Conservation (phyloP, 2,888 invertebrate genomes). For the Tenthredo livida region DNA sequence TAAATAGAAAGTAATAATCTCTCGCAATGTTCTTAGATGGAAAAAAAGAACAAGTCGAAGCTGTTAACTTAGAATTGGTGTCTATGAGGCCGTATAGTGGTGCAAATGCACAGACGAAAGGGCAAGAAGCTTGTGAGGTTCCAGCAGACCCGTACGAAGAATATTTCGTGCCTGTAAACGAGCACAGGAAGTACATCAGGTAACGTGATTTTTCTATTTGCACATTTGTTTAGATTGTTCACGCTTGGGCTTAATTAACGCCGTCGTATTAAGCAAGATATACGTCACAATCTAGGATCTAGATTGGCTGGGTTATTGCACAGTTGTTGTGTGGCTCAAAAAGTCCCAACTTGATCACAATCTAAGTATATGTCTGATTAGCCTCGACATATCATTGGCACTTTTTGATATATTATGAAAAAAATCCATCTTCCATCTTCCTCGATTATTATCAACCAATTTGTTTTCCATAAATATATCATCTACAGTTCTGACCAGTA, state of each 20-base stretch:
- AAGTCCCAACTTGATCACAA: constrained; percentile 8
- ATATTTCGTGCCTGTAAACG: constrained; percentile 92
- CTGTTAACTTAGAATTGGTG: constrained; percentile 89
- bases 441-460: neutral
- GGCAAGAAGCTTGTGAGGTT: constrained; percentile 76
- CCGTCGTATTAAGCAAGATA: constrained; percentile 11
- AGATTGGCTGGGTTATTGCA: constrained; percentile 11
- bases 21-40: constrained; percentile 62
- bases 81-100: constrained; percentile 84
- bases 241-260: constrained; percentile 44
- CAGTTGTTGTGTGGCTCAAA: constrained; percentile 8
- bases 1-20: constrained; percentile 50
- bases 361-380: constrained; percentile 9
- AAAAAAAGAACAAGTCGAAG: constrained; percentile 81
- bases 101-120: constrained; percentile 78
- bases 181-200: constrained; percentile 92
- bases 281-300: constrained; percentile 15
- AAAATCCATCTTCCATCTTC: constrained; percentile 41
- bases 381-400: constrained; percentile 11
- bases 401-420: neutral
- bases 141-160: constrained; percentile 89
- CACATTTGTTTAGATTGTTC: constrained; percentile 28
- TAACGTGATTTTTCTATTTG: constrained; percentile 73
- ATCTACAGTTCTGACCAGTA: neutral
- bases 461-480: neutral